Percentiles rank a stretch among this genome's conserved stretches.
These are phyloP conservation scores for Nycticebus coucang DNA, from an alignment of 2,113 vertebrate species.

Conservation along the genomic window DNA sequence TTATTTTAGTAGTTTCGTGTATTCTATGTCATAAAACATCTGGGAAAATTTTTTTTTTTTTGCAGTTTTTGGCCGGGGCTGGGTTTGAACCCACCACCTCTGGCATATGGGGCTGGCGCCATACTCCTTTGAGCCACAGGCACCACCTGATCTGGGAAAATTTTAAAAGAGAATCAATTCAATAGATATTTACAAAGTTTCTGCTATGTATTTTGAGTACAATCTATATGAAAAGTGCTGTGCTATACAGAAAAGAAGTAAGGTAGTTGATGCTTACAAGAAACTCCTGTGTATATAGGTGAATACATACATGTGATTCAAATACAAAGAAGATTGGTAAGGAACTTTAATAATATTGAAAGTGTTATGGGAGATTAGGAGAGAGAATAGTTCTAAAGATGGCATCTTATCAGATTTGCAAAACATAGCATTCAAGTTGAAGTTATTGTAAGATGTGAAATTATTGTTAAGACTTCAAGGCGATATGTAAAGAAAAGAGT, in stretches of 20 bases:
- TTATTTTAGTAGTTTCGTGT: slow-evolving; percentile 52
- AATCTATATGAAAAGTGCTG: slow-evolving; percentile 20
- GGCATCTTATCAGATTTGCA: not conserved
- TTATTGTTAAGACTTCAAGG: slow-evolving; percentile 25
- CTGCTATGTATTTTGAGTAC: slow-evolving; percentile 8
- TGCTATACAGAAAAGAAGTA: slow-evolving; percentile 53
- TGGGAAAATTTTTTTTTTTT: slow-evolving; percentile 50
- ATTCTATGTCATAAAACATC: not conserved
- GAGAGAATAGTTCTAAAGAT: slow-evolving; percentile 22
- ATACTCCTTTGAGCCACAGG: too few species aligned
- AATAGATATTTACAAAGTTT: slow-evolving; percentile 35
- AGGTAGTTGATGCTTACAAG: not conserved
- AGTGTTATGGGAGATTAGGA: not conserved
- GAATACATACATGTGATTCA: slow-evolving; percentile 2
- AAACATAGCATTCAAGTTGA: slow-evolving; percentile 48
- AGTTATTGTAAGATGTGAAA: not conserved
- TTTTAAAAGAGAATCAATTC: slow-evolving; percentile 42
- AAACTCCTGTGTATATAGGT: not conserved
- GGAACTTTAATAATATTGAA: slow-evolving; percentile 30
- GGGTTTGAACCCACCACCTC: too few species aligned
- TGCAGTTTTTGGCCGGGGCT: too few species aligned
- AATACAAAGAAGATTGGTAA: slow-evolving; percentile 44
- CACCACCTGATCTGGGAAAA: slow-evolving; percentile 11
- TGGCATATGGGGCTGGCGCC: too few species aligned
- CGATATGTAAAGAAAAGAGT: slow-evolving; percentile 17